phyloP scores from a whole-genome alignment of 1,140 invertebrate genomes.

The Drosophila kanapiae region DNA sequence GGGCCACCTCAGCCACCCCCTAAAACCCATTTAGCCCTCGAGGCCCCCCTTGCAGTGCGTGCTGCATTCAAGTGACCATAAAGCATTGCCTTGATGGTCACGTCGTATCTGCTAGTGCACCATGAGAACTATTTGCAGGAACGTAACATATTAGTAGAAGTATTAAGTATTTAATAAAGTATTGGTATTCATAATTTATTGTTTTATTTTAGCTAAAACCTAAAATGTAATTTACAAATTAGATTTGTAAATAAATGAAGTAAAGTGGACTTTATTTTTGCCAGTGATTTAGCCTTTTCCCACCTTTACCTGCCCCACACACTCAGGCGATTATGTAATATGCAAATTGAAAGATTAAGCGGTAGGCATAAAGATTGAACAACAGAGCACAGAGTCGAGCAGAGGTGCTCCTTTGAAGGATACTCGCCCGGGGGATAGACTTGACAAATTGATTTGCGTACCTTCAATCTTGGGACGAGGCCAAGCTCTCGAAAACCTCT shows the following conservation, averaged over 20 bases:
- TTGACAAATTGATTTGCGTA: slow-evolving; percentile 38
- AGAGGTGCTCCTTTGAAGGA: slow-evolving; percentile 22
- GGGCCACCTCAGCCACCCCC: slow-evolving; percentile 7
- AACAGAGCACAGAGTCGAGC: neutral
- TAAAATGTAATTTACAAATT: too few species aligned
- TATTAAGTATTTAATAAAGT: neutral
- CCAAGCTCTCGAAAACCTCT: slow-evolving; percentile 2
- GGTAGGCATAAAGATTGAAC: slow-evolving; percentile 31
- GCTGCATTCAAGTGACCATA: slow-evolving; percentile 69
- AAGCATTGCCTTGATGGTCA: slow-evolving; percentile 63
- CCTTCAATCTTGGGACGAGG: slow-evolving; percentile 7
- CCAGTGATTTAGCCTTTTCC: neutral
- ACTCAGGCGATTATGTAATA: slow-evolving; percentile 77
- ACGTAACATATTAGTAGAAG: neutral
- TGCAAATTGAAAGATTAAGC: slow-evolving; percentile 80
- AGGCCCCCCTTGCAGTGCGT: slow-evolving; percentile 16
- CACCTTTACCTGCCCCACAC: slow-evolving; percentile 11
- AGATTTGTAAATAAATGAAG: too few species aligned
- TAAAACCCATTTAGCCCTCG: neutral
- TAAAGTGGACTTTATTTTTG: neutral
- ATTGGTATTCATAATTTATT: neutral
- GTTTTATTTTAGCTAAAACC: neutral
- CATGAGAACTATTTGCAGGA: neutral
- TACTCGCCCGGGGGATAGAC: slow-evolving; percentile 4
- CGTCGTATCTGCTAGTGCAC: slow-evolving; percentile 29